phyloP scores from a whole-genome alignment of 2,797 vertebrate species.

The Nasua narica region DNA sequence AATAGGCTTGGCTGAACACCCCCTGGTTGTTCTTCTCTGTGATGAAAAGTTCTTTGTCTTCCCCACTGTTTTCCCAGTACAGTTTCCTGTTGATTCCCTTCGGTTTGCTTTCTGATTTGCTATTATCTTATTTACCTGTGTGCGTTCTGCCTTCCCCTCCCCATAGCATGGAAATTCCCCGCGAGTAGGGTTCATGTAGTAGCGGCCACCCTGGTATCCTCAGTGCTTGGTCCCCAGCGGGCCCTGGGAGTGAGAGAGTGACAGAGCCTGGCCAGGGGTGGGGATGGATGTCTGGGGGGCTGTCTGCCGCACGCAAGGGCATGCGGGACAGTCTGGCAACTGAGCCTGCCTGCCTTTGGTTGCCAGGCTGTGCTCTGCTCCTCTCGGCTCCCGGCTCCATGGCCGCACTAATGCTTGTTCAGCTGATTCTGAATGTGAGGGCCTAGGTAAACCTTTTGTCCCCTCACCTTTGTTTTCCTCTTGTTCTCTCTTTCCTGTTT shows the following conservation, averaged over 20 bases:
- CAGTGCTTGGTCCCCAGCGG: neutral
- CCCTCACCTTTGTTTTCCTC: neutral
- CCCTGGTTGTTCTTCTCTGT: neutral
- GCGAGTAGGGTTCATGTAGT: neutral
- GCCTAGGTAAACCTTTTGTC: neutral
- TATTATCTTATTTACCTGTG: neutral
- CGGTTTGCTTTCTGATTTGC: neutral
- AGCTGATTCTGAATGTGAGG: neutral
- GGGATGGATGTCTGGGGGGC: neutral
- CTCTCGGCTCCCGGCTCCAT: fast-evolving
- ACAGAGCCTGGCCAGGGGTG: too few relatives aligned
- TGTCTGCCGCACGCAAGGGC: fast-evolving
- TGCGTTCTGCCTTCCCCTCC: neutral
- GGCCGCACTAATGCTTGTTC: neutral
- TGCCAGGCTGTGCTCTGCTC: neutral
- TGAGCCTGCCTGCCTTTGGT: neutral
- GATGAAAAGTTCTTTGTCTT: neutral
- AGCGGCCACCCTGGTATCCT: neutral
- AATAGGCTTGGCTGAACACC: fast-evolving
- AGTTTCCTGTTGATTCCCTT: neutral
- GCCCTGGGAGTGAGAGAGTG: neutral
- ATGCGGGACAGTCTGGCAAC: fast-evolving
- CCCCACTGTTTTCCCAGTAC: neutral
- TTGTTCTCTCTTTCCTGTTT: neutral
- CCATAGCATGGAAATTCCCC: neutral